Conservation (phyloP, 2,797 vertebrate species). For the Pelodytes ibericus region DNA sequence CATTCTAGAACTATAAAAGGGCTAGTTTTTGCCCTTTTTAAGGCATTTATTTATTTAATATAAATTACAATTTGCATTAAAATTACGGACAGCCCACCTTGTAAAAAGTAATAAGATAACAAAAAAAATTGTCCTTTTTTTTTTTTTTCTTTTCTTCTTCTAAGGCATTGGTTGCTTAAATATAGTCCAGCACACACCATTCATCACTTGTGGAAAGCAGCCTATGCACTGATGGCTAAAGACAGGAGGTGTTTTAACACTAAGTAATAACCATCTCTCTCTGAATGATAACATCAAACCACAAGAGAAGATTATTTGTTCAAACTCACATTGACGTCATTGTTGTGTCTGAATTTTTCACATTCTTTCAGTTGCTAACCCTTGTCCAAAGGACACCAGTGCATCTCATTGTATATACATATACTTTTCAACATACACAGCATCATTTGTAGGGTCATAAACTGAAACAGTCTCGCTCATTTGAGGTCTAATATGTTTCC, state of each 20-base stretch:
- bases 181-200: conserved; percentile 36
- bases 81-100: too few species aligned
- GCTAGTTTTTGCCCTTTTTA: too few species aligned
- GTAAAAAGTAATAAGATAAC: too few species aligned
- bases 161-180: neutral
- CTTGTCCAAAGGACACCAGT: conserved; percentile 46
- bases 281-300: conserved; percentile 59
- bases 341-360: conserved; percentile 63
- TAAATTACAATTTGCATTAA: too few species aligned
- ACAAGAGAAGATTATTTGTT: conserved; percentile 60
- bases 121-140: too few species aligned
- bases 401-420: neutral
- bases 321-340: conserved; percentile 61
- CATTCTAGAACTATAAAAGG: too few species aligned
- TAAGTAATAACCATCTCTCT: conserved; percentile 58
- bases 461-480: too few species aligned
- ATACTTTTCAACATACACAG: too few species aligned
- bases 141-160: neutral
- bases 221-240: conserved; percentile 50
- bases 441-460: too few species aligned
- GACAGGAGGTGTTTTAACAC: conserved; percentile 58
- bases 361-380: conserved; percentile 58
- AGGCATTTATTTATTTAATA: too few species aligned
- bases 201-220: conserved; percentile 43
- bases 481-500: too few species aligned